Base-by-base conservation (phyloP, 2,888 invertebrate species). In the Lasioglossum lativentre region DNA sequence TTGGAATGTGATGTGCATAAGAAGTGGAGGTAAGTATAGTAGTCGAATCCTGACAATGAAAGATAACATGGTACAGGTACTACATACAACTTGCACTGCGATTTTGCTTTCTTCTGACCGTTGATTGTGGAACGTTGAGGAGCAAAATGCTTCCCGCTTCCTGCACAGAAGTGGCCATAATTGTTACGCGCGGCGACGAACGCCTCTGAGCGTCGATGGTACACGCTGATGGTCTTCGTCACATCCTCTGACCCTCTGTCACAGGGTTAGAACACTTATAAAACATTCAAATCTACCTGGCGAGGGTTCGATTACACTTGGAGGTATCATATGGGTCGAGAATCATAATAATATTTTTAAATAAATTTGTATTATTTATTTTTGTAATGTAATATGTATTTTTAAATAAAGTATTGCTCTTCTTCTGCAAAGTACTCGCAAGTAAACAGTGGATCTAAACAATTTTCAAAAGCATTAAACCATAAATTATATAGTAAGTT, bases 71-170 rank as follows among this genome's bases (percentile, higher is more conserved):
- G n/a, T 56, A 12, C 8, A 8, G 52, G 16, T 23, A 6, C 12
- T 56, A n/a, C 10, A 3, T 56, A 12, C 12, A 56, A 12, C 4
- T 56, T 56, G n/a, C 56, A 56, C n/a, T 56, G 12, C 10, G 56
- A 56, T 12, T 56, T 56, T 56, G n/a, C 56, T n/a, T n/a, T n/a
- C 56, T 56, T 56, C n/a, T 56, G n/a, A 56, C n/a, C n/a, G 56
- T 56, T 47, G 47, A 47, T 47, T 5, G 47, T 47, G 19, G 47
- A 47, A 47, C 47, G 47, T 47, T n/a, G 10, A 56, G n/a, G n/a
- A 56, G 56, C 12, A n/a, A 56, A 12, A n/a, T n/a, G n/a, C 56
- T 56, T 56, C 56, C 56, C 8, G 56, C n/a, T 56, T 56, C 56
- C 56, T n/a, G 56, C n/a, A 2, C 56, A 27, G 56, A 56, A 56